phyloP scores from a whole-genome alignment of 1,140 invertebrate genomes.

The Dinothrombium tinctorium region DNA sequence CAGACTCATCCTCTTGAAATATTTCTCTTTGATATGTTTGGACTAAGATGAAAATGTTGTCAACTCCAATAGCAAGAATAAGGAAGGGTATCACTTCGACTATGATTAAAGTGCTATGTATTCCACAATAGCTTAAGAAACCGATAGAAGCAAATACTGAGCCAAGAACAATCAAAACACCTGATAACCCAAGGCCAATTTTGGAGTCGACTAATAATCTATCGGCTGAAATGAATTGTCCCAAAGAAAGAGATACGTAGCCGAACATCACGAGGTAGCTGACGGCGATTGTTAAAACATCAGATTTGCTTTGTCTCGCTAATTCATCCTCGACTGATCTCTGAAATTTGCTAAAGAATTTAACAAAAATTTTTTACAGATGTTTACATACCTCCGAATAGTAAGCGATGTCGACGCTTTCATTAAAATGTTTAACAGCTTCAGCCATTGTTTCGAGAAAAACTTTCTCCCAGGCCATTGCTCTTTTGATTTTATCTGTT shows the following conservation, averaged over 20 bases:
- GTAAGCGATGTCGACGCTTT: constrained; percentile 14
- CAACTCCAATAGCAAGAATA: constrained; percentile 71
- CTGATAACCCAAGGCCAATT: constrained; percentile 50
- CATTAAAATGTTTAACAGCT: constrained; percentile 47
- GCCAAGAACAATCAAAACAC: constrained; percentile 56
- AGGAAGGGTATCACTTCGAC: constrained; percentile 86
- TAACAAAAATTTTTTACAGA: background rate
- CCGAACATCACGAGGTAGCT: constrained; percentile 94
- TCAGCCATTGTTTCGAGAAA: constrained; percentile 63
- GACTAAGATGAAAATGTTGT: constrained; percentile 85
- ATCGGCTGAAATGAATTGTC: constrained; percentile 46
- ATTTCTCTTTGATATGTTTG: constrained; percentile 26
- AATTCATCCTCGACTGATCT: constrained; percentile 88
- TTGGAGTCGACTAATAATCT: constrained; percentile 52
- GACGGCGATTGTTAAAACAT: constrained; percentile 69
- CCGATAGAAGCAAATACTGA: constrained; percentile 59
- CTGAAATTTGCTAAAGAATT: constrained; percentile 16
- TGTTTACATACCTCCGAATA: background rate
- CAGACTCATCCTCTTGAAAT: background rate
- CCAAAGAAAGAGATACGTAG: constrained; percentile 79
- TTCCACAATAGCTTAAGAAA: constrained; percentile 47
- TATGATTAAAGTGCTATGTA: constrained; percentile 58
- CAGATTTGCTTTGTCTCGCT: constrained; percentile 62
- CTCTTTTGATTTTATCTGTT: constrained; percentile 37
- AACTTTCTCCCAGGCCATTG: constrained; percentile 67